A percentile compares a stretch with the other conserved stretches of the same genome.
phyloP scores from a whole-genome alignment of 2,888 invertebrate genomes.

The Drosophila pseudotalamancana region DNA sequence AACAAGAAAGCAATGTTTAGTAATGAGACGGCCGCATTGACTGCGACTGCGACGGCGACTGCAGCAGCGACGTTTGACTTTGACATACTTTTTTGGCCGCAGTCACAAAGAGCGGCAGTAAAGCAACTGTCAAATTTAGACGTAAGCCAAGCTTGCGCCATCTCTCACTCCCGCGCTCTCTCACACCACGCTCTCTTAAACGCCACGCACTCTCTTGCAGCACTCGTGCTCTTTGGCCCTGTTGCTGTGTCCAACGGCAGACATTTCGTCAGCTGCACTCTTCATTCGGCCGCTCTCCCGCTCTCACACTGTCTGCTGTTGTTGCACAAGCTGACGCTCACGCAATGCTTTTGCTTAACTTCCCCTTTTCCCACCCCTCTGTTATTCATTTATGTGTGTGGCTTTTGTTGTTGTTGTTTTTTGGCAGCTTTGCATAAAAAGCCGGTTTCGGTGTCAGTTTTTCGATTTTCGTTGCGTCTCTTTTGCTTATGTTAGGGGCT shows the following conservation, averaged over 20 bases:
- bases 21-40: constrained; percentile 41
- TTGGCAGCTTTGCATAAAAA: constrained; percentile 75
- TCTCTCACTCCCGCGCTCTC: neutral
- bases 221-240: constrained; percentile 42
- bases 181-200: too few relatives aligned
- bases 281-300: neutral
- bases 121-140: constrained; percentile 51
- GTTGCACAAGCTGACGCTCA: constrained; percentile 72
- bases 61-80: constrained; percentile 76
- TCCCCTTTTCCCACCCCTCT: neutral
- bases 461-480: constrained; percentile 20
- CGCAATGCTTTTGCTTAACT: constrained; percentile 51
- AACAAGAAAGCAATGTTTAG: constrained; percentile 51
- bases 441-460: constrained; percentile 63
- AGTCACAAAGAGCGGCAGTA: constrained; percentile 39
- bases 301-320: constrained; percentile 26
- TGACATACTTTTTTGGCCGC: constrained; percentile 81
- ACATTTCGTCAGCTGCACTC: constrained; percentile 32
- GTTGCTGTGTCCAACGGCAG: constrained; percentile 32
- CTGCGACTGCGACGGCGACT: constrained; percentile 15
- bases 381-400: constrained; percentile 17
- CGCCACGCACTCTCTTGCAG: constrained; percentile 17
- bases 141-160: constrained; percentile 59
- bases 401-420: constrained; percentile 32
- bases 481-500: constrained; percentile 64